Evolutionary conservation across 1,140 invertebrate species (phyloP), one percentile per base, ranked within the genome.

Genomic region (Meloidogyne exigua): DNA sequence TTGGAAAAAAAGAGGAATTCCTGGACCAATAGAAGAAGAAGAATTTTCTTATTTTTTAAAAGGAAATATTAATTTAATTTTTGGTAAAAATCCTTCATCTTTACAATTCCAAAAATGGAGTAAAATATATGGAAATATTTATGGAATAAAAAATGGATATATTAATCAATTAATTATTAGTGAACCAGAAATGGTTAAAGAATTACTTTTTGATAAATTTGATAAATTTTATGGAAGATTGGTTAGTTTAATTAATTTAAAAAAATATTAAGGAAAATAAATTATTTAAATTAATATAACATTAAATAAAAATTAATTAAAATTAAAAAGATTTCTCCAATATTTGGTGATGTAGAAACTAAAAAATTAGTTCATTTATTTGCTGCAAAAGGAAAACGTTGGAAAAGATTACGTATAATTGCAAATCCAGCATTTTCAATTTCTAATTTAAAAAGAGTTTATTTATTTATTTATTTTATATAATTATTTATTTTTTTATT

Each of bases 381-480:
- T 49, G 68, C 73, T 11, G 78, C 84, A 13, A 76, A 73, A 23
- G 88, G 87, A 42, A 64, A 64, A 0, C 70, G 81, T 26, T 89
- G 89, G 89, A 88, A 89, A 71, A 79, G 88, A 28, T 85, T 89
- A 0, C 77, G 89, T 49, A 82, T 82, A 25, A 87, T 89, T 32
- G 86, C 88, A 32, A 89, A 88, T 80, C 89, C 89, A n/a, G 85
- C 87, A 7, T 89, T 89, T 79, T 88, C 88, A 44, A 62, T 71
- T 26, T 26, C 69, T 26, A 71, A 71, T 42, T 62, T 71, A 28
- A 71, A 71, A 71, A 71, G 62, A 62, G 69, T 70, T 49, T 18
- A n/a, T 25, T 26, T 73, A 12, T 2, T 36, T 75, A 13, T 11
- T 28, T 71, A 25, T 26, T 23, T 42, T n/a, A 13, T 5, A 75